Conservation (phyloP, 2,797 vertebrate genomes). For the Cephalopachus bancanus region DNA sequence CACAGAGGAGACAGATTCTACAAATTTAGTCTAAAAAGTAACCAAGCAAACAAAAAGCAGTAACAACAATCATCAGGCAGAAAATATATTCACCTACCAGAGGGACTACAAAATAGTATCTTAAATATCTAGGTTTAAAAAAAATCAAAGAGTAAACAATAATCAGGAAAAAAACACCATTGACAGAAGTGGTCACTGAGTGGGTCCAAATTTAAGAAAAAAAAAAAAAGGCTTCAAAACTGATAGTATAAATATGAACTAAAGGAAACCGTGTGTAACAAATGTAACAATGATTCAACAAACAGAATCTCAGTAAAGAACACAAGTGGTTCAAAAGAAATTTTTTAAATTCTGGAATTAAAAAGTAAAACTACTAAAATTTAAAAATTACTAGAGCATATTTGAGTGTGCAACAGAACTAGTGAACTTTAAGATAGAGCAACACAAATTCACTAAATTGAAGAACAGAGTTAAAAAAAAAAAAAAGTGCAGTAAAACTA, state of each 20-base stretch:
- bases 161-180: not conserved
- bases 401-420: not conserved
- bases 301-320: not conserved
- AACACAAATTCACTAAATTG: not conserved
- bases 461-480: not conserved
- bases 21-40: not conserved
- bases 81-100: not conserved
- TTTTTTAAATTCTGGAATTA: slow-evolving; percentile 3
- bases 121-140: not conserved
- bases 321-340: not conserved
- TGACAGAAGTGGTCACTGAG: not conserved
- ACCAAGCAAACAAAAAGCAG: not conserved
- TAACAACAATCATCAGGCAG: not conserved
- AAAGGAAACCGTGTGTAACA: not conserved
- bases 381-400: not conserved
- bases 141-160: not conserved
- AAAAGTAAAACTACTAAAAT: not conserved
- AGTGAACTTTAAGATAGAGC: not conserved
- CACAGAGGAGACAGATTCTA: not conserved
- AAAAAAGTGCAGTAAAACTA: not conserved
- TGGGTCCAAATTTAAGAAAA: not conserved
- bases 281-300: not conserved
- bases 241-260: not conserved
- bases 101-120: not conserved
- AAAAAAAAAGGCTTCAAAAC: not conserved